Base-by-base conservation (phyloP, 30 jellyfish, hydroid and myxozoan species). In the Pelagia noctiluca region DNA sequence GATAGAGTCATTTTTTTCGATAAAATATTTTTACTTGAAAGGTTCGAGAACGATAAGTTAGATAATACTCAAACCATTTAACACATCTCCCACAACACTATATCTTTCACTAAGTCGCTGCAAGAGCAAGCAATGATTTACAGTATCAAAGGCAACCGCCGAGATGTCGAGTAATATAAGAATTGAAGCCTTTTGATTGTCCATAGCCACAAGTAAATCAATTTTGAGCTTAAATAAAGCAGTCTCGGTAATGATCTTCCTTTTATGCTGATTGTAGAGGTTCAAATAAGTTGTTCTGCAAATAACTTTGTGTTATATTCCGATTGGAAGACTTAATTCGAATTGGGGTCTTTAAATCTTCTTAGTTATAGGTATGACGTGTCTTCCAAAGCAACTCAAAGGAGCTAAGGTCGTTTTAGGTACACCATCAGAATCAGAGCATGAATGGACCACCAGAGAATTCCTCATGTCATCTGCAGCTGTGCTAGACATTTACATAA, bases 61-160 rank as follows among this genome's bases (percentile, higher is more conserved):
- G 82, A 34, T 71, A 84, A 18, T 75, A 84, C 42, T 84, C 83
- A 71, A 84, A 72, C 94, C 82, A 84, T 71, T 84, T 48, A 60
- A 31, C 24, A 71, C 88, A 53, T 71, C 75, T 34, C 82, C 75
- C 65, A n/a, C 19, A 33, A 69, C 73, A 36, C 93, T 87, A 36
- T 67, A 71, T 50, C 93, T 69, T 28, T 69, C 72, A 3, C 34
- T 48, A 1, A 83, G 80, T 37, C 93, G 80, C 50, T 53, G 49
- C 74, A 71, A 80, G 61, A 83, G 75, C 71, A 83, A 32, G 22
- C 72, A n/a, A n/a, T n/a, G 42, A 70, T 83, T 57, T 70, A 69
- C 82, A 49, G 87, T 83, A 47, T 83, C 72, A 71, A 83, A 68
- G 28, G 93, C 93, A 68, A n/a, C n/a, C n/a, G 93, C 80, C 19